Evolutionary conservation across 2,113 vertebrate genomes (phyloP).

Genomic region (Tachysurus vachellii): DNA sequence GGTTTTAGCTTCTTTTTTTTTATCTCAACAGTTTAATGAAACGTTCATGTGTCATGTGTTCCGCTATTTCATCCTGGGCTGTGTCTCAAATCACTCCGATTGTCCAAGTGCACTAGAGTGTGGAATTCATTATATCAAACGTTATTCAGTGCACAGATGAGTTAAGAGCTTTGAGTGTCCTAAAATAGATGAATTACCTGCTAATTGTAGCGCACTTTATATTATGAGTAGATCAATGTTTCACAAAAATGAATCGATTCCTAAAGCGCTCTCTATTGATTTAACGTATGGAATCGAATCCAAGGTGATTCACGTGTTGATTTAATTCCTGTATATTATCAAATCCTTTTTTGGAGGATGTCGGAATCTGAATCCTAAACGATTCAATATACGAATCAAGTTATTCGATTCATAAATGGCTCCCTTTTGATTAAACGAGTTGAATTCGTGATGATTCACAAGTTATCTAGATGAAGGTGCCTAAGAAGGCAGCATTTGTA

Average conservation of each 20-base stretch:
- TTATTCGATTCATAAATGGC: not conserved
- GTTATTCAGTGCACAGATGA: too few species aligned
- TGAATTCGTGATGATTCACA: not conserved
- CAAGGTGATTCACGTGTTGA: not conserved
- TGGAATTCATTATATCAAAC: not conserved
- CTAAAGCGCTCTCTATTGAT: not conserved
- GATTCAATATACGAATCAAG: not conserved
- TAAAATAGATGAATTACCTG: not conserved
- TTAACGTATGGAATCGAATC: not conserved
- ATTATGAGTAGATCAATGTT: not conserved
- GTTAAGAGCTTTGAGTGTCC: too few species aligned
- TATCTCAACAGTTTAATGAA: not conserved
- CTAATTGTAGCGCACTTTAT: not conserved
- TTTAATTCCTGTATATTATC: not conserved
- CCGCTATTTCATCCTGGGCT: slow-evolving; percentile 7
- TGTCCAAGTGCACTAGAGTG: not conserved
- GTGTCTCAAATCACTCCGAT: not conserved
- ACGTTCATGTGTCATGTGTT: slow-evolving; percentile 19
- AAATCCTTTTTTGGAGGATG: not conserved
- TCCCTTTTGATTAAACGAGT: too few species aligned
- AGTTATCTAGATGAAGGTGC: not conserved
- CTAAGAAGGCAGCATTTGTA: not conserved
- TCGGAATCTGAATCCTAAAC: not conserved
- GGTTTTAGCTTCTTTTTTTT: not conserved
- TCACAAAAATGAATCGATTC: not conserved